phyloP scores from a whole-genome alignment of 2,113 vertebrate genomes.

The Hippocampus mohnikei region DNA sequence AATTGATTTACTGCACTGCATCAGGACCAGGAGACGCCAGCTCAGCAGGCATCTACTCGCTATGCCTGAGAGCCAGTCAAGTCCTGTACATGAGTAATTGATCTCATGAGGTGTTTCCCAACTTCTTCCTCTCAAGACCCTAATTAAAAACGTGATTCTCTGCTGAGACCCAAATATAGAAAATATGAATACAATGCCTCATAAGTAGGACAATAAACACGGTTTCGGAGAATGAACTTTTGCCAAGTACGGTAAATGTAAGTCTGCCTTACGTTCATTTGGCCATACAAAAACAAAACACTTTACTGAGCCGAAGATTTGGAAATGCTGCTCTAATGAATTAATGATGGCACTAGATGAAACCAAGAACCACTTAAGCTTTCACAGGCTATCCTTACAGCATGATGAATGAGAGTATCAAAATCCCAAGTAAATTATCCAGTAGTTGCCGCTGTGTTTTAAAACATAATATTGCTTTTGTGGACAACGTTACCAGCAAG shows the following conservation, averaged over 20 bases:
- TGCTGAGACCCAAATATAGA: neutral
- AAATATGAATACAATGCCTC: neutral
- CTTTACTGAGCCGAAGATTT: neutral
- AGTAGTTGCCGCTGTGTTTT: neutral
- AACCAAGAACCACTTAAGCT: neutral
- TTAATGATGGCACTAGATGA: conserved; percentile 1
- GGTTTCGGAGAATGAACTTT: neutral
- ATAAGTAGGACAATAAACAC: neutral
- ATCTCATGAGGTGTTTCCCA: neutral
- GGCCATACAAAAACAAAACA: neutral
- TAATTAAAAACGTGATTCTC: neutral
- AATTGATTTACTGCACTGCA: too few species aligned
- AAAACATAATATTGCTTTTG: neutral
- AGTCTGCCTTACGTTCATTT: neutral
- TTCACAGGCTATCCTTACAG: neutral
- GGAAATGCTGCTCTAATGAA: neutral
- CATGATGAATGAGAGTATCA: conserved; percentile 9
- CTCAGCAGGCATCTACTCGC: too few species aligned
- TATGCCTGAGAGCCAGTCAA: too few species aligned
- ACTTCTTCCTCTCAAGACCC: neutral
- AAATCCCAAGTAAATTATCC: neutral
- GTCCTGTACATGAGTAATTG: too few species aligned
- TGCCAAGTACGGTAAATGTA: neutral
- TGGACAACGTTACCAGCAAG: conserved; percentile 1
- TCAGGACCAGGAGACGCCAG: too few species aligned